These are phyloP conservation scores for Paradoxurus hermaphroditus DNA, from an alignment of 2,113 vertebrate species.

Conservation along the genomic window DNA sequence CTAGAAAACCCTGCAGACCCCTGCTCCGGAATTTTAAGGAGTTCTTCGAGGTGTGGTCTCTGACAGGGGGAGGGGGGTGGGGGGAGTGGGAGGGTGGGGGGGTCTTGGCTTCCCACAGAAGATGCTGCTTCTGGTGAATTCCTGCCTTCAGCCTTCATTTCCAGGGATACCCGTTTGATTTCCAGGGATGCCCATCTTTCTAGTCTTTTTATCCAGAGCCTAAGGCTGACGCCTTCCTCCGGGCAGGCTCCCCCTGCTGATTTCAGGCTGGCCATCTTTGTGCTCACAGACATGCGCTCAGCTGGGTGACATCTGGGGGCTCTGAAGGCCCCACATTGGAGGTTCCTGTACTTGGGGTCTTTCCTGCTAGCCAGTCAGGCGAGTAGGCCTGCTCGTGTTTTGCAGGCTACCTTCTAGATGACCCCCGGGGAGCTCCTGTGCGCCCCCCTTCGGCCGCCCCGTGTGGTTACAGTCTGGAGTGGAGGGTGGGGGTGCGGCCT, in stretches of 20 bases:
- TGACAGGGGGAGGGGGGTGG: no score
- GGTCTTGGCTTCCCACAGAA: not conserved
- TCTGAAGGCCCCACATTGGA: not conserved
- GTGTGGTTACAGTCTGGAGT: fast-evolving
- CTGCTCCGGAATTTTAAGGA: no score
- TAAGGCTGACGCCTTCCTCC: not conserved
- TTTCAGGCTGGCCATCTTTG: fast-evolving
- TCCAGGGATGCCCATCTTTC: not conserved
- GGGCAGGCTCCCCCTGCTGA: not conserved
- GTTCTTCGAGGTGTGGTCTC: not conserved
- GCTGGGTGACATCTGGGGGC: not conserved
- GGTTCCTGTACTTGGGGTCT: not conserved
- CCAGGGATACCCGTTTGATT: fast-evolving
- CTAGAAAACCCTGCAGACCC: not conserved
- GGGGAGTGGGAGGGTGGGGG: no score
- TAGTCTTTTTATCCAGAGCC: not conserved
- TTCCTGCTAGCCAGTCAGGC: not conserved
- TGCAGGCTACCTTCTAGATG: not conserved
- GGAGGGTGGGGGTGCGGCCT: fast-evolving
- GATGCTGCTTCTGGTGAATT: not conserved
- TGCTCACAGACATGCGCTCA: not conserved
- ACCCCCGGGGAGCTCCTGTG: fast-evolving
- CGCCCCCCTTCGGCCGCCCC: fast-evolving
- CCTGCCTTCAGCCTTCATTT: no score
- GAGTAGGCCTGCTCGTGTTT: not conserved